Evolutionary conservation across 2,888 invertebrate genomes (phyloP).

Genomic region (Panzeria rudis): DNA sequence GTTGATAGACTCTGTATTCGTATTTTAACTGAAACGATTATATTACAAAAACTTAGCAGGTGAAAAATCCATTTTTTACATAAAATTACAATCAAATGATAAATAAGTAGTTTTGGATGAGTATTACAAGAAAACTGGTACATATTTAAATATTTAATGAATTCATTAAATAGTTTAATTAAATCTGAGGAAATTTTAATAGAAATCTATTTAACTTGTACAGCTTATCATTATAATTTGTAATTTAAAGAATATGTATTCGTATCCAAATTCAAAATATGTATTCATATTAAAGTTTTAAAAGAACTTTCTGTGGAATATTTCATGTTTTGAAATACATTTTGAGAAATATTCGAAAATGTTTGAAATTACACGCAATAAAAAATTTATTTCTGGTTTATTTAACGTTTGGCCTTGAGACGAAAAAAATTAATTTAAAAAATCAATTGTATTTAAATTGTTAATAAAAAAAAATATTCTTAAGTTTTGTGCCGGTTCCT

Average conservation of each 20-base stretch:
- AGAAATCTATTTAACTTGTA: background rate
- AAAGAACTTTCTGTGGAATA: background rate
- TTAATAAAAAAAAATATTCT: background rate
- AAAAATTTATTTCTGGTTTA: background rate
- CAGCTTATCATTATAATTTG: background rate
- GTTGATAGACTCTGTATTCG: background rate
- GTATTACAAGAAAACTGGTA: conserved; percentile 23
- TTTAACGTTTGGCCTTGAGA: conserved; percentile 1
- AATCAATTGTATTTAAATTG: background rate
- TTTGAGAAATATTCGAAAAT: background rate
- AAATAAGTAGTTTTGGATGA: conserved; percentile 2
- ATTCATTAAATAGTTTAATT: conserved; percentile 7
- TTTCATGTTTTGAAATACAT: background rate
- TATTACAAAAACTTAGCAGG: conserved; percentile 14
- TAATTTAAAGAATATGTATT: background rate
- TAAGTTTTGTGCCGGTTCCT: background rate
- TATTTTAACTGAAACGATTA: background rate
- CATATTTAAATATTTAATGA: conserved; percentile 13
- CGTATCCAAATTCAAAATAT: background rate
- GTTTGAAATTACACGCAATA: background rate
- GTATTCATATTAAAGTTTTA: background rate
- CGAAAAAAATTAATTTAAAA: background rate
- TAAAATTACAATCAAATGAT: conserved; percentile 26
- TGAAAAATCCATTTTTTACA: conserved; percentile 31
- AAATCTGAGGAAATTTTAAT: background rate